Base-by-base conservation (phyloP, 2,888 invertebrate species). In the Microctonus hyperodae region DNA sequence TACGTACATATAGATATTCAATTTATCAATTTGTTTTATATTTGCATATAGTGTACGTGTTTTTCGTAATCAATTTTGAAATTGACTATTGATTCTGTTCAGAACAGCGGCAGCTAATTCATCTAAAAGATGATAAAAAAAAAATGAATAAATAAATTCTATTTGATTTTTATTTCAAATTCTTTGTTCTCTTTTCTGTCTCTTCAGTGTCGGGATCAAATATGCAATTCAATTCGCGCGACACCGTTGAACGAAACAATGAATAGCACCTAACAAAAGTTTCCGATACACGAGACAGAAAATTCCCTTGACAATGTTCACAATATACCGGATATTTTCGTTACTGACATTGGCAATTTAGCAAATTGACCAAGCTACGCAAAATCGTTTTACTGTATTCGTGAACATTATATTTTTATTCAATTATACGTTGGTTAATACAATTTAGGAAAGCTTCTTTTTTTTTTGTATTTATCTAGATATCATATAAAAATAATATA, bases 261-360 rank as follows among this genome's bases (percentile, higher is more conserved):
- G 53, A 63, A 53, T 58, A 57, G 25, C 44, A 16, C 23, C 59
- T 23, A 48, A 56, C 53, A 35, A 58, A 63, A 67, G 62, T 67
- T 67, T 67, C 40, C 67, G 51, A 51, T 40, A 58, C 53, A 67
- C 25, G 50, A n/a, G 51, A 67, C 63, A 63, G 37, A 31, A 44
- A 44, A 63, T 63, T 67, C 40, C 44, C 35, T 40, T 35, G 31
- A 37, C 58, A 67, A 44, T 67, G 58, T 58, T 53, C 20, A 31
- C 13, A 28, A 13, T 51, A 16, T 23, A 23, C 44, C 63, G 53
- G 67, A 59, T 67, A 44, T 67, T 63, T 63, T 64, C 53, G 28
- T 59, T 63, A 59, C 53, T 58, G 53, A 44, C 58, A 44, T 44
- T 44, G 44, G 40, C 67, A 63, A 67, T 67, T 67, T 67, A 40